Percentiles rank a stretch among this genome's conserved stretches.
Evolutionary conservation across 1,140 invertebrate genomes (phyloP).

Genomic region (Drosophila parvula): DNA sequence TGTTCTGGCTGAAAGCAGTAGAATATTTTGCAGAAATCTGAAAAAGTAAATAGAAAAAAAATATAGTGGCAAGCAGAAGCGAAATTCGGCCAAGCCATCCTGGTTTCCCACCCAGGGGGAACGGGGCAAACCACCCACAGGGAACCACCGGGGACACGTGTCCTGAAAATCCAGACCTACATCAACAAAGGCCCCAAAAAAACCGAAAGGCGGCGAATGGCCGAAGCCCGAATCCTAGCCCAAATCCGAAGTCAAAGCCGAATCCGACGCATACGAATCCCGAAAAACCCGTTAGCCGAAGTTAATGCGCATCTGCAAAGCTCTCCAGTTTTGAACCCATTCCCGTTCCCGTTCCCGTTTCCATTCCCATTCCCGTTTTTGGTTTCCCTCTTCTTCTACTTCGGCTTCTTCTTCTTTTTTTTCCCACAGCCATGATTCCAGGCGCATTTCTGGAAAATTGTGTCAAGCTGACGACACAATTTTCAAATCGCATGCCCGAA

Average conservation of each 20-base stretch:
- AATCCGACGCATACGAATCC: constrained; percentile 16
- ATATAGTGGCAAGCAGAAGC: background rate
- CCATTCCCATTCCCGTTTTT: constrained; percentile 22
- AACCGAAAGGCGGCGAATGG: constrained; percentile 10
- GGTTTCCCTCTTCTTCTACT: constrained; percentile 20
- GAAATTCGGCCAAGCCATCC: constrained; percentile 9
- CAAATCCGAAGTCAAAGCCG: constrained; percentile 25
- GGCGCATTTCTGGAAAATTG: constrained; percentile 83
- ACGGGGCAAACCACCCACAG: constrained; percentile 2
- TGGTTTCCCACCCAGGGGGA: background rate
- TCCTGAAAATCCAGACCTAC: constrained; percentile 83
- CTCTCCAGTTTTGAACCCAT: constrained; percentile 16
- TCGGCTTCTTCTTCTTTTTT: constrained; percentile 10
- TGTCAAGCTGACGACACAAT: constrained; percentile 81
- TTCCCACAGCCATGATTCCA: constrained; percentile 61
- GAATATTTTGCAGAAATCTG: background rate
- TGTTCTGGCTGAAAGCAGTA: background rate
- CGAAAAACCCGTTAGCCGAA: constrained; percentile 20
- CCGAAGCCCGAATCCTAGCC: constrained; percentile 16
- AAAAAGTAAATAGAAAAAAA: background rate
- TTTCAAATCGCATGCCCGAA: constrained; percentile 78
- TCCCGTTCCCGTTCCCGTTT: constrained; percentile 38
- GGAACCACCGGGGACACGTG: constrained; percentile 60
- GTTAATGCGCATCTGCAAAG: constrained; percentile 71
- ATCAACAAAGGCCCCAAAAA: constrained; percentile 71